Base-by-base conservation (phyloP, 2,888 invertebrate species). In the Drosophila lutescens region DNA sequence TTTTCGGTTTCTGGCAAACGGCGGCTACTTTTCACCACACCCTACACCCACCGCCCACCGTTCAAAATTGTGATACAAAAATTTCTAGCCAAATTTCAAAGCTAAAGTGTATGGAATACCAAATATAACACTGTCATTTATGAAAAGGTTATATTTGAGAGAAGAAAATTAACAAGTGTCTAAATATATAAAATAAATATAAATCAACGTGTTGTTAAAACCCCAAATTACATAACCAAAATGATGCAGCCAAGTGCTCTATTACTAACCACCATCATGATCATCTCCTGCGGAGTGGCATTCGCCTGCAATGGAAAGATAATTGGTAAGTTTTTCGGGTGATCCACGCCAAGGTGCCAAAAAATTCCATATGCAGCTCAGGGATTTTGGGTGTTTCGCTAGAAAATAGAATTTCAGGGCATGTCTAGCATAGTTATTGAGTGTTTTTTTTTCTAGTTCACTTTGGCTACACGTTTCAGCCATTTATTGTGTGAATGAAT, bases 251-350 rank as follows among this genome's bases (percentile, higher is more conserved):
- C 62, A 69, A 86, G 59, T 77, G 83, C 76, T 54, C 77, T 79
- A 51, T 40, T 83, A 57, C 57, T 78, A 38, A 50, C 80, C 69
- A 75, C 80, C 65, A 56, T 90, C 26, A 55, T 89, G 77, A 79
- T 91, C 71, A 76, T 85, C 58, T 85, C 79, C 76, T 87, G 86
- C 56, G 83, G 88, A 70, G 80, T 80, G 76, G 89, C 89, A 53
- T 67, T 86, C 38, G 91, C 90, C 65, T 91, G 91, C 75, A 90
- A 89, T 56, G 91, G 91, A 70, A 83, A 80, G 76, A 79, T 91
- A 76, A 77, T 91, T 76, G 86, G 91, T 91, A 84, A 89, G 91
- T 89, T 1, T 5, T 32, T 6, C 20, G 23, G 61, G 46, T 13
- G 2, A 13, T 20, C 2, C 30, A 15, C 5, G 6, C 20, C 36